Evolutionary conservation across 2,888 invertebrate genomes (phyloP), one percentile per base, ranked within the genome.

Genomic region (Drosophila monieri): DNA sequence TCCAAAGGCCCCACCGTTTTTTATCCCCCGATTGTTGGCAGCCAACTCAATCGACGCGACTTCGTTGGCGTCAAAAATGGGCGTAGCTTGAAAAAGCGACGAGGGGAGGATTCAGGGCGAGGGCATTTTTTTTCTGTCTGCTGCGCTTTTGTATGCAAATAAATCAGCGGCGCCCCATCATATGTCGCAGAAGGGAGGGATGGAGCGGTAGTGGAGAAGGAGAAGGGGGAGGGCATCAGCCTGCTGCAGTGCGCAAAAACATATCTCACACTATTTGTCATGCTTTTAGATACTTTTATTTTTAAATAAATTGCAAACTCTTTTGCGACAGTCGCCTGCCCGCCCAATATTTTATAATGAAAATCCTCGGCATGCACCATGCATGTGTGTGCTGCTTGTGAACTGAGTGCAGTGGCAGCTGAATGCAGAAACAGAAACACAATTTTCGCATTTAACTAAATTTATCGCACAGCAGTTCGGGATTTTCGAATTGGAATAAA

Each of bases 361-460:
- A 90, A 90, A 90, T 90, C 90, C 90, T 80, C 81, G 74, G 48
- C 62, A 54, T 46, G 57, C 61, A 55, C 18, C 18, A 43, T 61
- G 41, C 43, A 21, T 68, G 44, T 61, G 59, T 44, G 52, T 48
- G 43, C 39, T 55, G 55, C 74, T 70, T 74, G 65, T 71, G 59
- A 64, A 61, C 58, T 69, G 77, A 62, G 78, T 81, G 88, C 80
- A 64, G 83, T 67, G 73, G 80, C 89, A 83, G n/a, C 32, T 32
- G 30, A 12, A 75, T 88, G 85, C 88, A 89, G 51, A 30, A 86
- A 85, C 88, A 88, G 52, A 39, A 86, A 85, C 85, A 88, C 88
- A 88, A 89, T 90, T 90, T 88, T 87, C 89, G 88, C 90, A 90
- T 90, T 90, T 84, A 76, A 85, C 83, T 78, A 86, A 89, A 90